Evolutionary conservation across 2,888 invertebrate species (phyloP).

Genomic region (Unio pictorum): DNA sequence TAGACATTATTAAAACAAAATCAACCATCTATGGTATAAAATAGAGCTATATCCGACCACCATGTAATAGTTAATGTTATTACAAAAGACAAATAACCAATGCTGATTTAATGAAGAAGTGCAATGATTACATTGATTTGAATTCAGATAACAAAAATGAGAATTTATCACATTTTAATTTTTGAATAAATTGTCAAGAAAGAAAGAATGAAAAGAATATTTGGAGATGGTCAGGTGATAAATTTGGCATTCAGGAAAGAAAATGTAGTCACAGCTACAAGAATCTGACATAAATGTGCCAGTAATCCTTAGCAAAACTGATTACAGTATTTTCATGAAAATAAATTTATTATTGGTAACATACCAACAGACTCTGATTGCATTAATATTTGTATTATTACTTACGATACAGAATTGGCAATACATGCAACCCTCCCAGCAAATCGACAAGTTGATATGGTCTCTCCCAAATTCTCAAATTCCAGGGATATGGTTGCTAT

Average conservation of each 20-base stretch:
- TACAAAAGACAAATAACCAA: neutral
- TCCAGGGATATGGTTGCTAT: slow-evolving; percentile 67
- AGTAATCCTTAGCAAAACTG: too few relatives aligned
- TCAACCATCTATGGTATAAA: too few relatives aligned
- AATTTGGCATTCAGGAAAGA: too few relatives aligned
- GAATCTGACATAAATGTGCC: too few relatives aligned
- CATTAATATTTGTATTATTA: slow-evolving; percentile 2
- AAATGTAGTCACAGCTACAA: too few relatives aligned
- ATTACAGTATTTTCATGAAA: too few relatives aligned
- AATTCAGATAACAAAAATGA: neutral
- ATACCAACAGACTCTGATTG: too few relatives aligned
- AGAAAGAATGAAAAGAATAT: neutral
- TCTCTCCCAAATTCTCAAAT: slow-evolving; percentile 61
- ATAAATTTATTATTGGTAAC: too few relatives aligned
- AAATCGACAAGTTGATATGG: slow-evolving; percentile 67
- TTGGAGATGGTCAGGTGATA: too few relatives aligned
- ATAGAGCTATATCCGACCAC: too few relatives aligned
- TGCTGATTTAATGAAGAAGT: neutral
- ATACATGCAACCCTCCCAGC: slow-evolving; percentile 67
- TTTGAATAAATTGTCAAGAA: neutral
- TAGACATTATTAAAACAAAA: too few relatives aligned
- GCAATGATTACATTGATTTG: neutral
- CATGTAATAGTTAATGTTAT: neutral
- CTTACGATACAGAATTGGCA: slow-evolving; percentile 64
- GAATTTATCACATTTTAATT: neutral